A percentile compares a stretch with the other conserved stretches of the same genome.
Evolutionary conservation across 2,797 vertebrate genomes (phyloP).

Genomic region (Cephalopachus bancanus): DNA sequence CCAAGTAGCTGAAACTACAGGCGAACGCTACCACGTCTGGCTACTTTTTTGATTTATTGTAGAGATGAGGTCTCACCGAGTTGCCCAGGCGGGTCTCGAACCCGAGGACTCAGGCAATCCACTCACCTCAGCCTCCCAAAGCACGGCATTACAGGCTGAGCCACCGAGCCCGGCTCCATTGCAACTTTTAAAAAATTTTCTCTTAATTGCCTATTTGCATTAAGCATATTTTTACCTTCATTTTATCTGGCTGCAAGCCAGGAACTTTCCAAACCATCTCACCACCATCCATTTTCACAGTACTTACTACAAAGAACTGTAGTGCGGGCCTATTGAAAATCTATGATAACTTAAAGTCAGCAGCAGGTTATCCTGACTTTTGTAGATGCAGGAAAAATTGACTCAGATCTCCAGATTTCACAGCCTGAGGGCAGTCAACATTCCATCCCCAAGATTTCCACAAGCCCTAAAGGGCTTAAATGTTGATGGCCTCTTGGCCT

Average conservation of each 20-base stretch:
- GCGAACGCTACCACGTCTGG: no score
- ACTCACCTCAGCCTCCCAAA: no score
- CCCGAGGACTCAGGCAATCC: no score
- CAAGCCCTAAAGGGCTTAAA: neutral
- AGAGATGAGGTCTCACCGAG: no score
- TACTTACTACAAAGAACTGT: neutral
- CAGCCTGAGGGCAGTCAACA: neutral
- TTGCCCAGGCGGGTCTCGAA: no score
- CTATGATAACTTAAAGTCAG: slow-evolving; percentile 7
- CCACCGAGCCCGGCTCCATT: no score
- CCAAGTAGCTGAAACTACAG: no score
- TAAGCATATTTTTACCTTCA: slow-evolving; percentile 44
- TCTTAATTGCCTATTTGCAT: slow-evolving; percentile 50
- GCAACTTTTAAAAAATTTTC: neutral
- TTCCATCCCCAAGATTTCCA: neutral
- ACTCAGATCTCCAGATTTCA: neutral
- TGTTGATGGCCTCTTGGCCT: neutral
- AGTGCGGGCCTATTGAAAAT: slow-evolving; percentile 6
- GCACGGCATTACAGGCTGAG: no score
- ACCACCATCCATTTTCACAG: slow-evolving; percentile 5
- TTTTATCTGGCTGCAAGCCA: slow-evolving; percentile 47
- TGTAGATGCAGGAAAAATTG: neutral
- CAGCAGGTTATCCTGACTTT: neutral
- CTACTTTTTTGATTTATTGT: no score
- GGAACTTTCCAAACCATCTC: neutral